Conservation (phyloP, 2,797 vertebrate species). For the Enteromius fasciolatus region DNA sequence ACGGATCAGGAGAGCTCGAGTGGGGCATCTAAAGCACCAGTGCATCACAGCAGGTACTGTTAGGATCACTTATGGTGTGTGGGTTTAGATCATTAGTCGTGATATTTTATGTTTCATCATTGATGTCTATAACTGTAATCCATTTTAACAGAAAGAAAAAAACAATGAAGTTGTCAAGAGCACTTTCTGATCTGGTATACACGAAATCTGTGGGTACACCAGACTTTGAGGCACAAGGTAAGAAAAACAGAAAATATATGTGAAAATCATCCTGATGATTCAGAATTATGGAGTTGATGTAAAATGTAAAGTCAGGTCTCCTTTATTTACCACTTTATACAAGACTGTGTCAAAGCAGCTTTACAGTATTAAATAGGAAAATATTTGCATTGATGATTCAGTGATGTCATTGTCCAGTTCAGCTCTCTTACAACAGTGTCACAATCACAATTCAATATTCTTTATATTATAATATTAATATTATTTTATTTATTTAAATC, state of each 20-base stretch:
- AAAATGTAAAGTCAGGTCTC: background rate
- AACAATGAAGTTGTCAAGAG: constrained; percentile 95
- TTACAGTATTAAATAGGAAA: background rate
- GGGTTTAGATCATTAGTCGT: background rate
- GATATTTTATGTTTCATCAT: background rate
- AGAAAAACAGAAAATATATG: constrained; percentile 24
- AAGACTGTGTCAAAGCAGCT: background rate
- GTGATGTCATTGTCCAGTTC: background rate
- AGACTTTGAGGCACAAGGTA: constrained; percentile 90
- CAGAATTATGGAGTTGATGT: background rate
- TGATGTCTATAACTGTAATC: background rate
- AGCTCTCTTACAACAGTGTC: background rate
- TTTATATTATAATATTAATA: background rate
- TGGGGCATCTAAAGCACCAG: constrained; percentile 77
- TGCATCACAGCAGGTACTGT: constrained; percentile 81
- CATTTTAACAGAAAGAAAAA: constrained; percentile 86
- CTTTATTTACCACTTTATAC: background rate
- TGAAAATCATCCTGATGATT: background rate
- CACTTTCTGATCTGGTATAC: constrained; percentile 96
- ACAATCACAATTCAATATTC: background rate
- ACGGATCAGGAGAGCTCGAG: constrained; percentile 85
- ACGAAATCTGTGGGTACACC: constrained; percentile 91
- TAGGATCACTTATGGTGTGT: background rate
- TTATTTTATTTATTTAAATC: background rate
- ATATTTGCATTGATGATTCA: background rate